A percentile compares a stretch with the other conserved stretches of the same genome.
Evolutionary conservation across 2,797 vertebrate species (phyloP).

Genomic region (Sphenodon punctatus): DNA sequence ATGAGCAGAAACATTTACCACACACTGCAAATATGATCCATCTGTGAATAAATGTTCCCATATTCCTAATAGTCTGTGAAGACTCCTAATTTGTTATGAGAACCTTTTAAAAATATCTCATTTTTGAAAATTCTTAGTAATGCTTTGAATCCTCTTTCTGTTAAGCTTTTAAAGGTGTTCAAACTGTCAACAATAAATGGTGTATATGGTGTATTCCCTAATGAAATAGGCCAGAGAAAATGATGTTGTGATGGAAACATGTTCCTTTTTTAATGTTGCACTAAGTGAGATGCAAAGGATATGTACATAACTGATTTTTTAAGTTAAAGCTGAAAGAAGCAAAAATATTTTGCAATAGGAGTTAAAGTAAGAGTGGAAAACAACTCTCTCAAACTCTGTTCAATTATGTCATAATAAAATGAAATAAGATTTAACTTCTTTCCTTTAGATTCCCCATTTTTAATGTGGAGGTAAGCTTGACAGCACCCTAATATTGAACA

Average conservation of each 20-base stretch:
- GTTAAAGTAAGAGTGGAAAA: neutral
- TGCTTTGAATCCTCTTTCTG: neutral
- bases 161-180: neutral
- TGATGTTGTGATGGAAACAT: neutral
- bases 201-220: neutral
- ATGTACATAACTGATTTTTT: neutral
- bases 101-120: neutral
- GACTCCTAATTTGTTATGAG: neutral
- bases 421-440: too few relatives aligned
- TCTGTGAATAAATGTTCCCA: neutral
- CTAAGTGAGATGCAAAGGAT: neutral
- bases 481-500: too few relatives aligned
- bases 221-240: neutral
- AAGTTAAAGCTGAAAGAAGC: accelerated
- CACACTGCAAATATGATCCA: neutral
- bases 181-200: too few relatives aligned
- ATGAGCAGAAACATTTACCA: neutral
- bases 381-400: too few relatives aligned
- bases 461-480: too few relatives aligned
- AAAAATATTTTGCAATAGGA: neutral
- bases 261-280: neutral
- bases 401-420: too few relatives aligned
- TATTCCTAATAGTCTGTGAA: neutral
- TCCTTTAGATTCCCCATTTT: too few relatives aligned
- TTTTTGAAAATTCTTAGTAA: neutral